phyloP scores from a whole-genome alignment of 2,113 vertebrate species.

The Conger conger region DNA sequence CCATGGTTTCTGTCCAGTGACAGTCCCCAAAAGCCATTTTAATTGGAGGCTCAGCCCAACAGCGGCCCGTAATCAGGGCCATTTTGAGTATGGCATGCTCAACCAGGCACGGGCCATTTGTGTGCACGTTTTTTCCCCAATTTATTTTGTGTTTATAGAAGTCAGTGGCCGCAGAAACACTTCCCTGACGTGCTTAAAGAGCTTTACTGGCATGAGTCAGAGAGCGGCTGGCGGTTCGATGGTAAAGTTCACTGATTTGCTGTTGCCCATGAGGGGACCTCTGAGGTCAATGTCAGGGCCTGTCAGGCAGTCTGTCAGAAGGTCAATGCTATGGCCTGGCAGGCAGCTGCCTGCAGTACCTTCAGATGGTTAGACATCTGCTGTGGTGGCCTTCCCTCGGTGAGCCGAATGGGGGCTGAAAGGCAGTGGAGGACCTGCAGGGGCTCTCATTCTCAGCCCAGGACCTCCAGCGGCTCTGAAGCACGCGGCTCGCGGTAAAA shows the following conservation, averaged over 20 bases:
- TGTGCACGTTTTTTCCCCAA: not conserved
- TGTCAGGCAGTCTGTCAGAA: not conserved
- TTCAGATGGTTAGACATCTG: too few species aligned
- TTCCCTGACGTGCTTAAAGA: constrained; percentile 23
- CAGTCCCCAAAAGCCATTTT: not conserved
- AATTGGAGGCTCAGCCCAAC: not conserved
- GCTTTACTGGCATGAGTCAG: not conserved
- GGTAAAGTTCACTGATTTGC: constrained; percentile 8
- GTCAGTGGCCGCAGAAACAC: constrained; percentile 21
- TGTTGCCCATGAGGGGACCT: constrained; percentile 14
- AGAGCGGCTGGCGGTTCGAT: not conserved
- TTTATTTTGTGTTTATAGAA: constrained; percentile 27
- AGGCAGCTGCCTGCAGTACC: not conserved
- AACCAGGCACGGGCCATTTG: constrained; percentile 1
- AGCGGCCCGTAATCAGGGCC: not conserved
- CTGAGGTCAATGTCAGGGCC: not conserved
- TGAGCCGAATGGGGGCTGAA: not conserved
- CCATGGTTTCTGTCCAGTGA: constrained; percentile 4
- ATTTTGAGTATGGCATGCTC: constrained; percentile 2
- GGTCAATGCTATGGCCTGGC: not conserved
- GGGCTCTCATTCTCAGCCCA: too few species aligned
- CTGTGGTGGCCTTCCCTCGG: too few species aligned
- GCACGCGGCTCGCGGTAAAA: not conserved
- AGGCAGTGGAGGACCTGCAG: not conserved
- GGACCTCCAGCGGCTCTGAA: too few species aligned